phyloP scores from a whole-genome alignment of 2,113 vertebrate species.

The Lathamus discolor region DNA sequence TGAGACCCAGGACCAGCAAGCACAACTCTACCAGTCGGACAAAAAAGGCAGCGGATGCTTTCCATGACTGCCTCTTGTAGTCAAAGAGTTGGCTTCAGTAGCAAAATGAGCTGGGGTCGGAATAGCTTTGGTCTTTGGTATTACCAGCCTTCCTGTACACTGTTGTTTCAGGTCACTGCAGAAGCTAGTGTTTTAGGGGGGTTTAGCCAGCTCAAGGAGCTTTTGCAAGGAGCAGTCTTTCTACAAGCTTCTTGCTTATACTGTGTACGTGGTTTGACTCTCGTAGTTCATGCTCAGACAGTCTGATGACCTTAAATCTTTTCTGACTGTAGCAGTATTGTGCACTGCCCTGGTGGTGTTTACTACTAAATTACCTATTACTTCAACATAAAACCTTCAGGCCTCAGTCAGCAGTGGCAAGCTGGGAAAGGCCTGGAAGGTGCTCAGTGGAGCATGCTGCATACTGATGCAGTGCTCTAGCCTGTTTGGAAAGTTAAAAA shows the following conservation, averaged over 20 bases:
- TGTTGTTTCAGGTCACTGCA: background rate
- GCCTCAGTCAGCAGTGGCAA: background rate
- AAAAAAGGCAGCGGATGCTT: background rate
- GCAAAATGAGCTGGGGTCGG: background rate
- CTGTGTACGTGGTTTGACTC: background rate
- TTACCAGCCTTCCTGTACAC: background rate
- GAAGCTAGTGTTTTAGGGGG: background rate
- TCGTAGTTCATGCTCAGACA: rapidly evolving
- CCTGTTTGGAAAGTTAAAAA: background rate
- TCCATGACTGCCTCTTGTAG: background rate
- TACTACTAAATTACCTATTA: background rate
- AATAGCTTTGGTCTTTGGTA: background rate
- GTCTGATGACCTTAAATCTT: background rate
- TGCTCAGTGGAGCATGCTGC: background rate
- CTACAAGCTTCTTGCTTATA: background rate
- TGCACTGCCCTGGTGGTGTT: background rate
- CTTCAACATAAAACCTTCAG: background rate
- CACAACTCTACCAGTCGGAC: background rate
- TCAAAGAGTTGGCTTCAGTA: background rate
- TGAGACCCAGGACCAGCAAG: constrained; percentile 37
- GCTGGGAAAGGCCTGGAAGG: background rate
- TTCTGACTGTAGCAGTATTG: background rate
- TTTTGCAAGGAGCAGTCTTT: background rate
- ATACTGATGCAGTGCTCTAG: background rate
- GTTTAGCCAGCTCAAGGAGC: background rate